These are phyloP conservation scores for Syrmaticus mikado DNA, from an alignment of 2,113 vertebrate species.

Conservation along the genomic window DNA sequence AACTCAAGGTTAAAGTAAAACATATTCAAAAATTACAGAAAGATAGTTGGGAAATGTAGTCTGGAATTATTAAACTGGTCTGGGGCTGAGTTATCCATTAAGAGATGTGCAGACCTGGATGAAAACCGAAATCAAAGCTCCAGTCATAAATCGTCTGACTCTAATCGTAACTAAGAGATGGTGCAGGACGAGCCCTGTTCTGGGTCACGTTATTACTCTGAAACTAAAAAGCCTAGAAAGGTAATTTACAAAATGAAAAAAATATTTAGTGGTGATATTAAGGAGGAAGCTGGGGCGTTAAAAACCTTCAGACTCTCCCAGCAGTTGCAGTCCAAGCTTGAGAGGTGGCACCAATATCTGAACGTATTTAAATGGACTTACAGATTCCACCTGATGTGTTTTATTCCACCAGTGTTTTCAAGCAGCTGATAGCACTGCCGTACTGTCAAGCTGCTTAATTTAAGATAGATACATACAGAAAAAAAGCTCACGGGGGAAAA, in stretches of 20 bases:
- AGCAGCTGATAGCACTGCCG: background rate
- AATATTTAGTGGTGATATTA: background rate
- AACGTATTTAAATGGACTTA: background rate
- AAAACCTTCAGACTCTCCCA: background rate
- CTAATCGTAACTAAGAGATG: background rate
- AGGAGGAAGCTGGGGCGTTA: background rate
- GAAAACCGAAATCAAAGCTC: background rate
- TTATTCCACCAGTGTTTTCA: background rate
- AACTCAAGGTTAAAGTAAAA: background rate
- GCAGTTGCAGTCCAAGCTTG: background rate
- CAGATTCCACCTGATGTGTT: background rate
- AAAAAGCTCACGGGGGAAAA: background rate
- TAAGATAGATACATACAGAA: background rate
- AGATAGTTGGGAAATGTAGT: background rate
- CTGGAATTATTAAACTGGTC: background rate
- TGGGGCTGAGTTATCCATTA: background rate
- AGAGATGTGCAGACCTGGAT: background rate
- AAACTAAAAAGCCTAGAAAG: background rate
- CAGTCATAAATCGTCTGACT: background rate
- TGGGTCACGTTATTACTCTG: background rate
- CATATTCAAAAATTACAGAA: background rate
- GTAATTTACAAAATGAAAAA: background rate
- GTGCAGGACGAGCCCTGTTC: background rate
- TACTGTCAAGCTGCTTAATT: background rate
- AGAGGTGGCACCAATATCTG: background rate